Conservation (phyloP, 1,140 invertebrate genomes). For the Scaptomyza hsui region DNA sequence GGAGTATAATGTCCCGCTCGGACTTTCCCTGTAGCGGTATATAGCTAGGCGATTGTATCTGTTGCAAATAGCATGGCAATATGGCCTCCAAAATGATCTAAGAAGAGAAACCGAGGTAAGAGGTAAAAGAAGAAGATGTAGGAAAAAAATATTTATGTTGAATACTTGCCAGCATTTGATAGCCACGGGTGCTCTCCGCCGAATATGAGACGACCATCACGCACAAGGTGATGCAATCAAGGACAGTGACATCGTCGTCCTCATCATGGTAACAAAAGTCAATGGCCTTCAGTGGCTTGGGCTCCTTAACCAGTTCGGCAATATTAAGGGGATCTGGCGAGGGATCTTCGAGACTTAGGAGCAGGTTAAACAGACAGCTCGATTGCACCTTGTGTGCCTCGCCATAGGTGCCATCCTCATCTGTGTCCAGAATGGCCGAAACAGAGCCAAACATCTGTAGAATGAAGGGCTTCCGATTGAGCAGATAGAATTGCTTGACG, state of each 20-base stretch:
- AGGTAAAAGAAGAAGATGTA: conserved; percentile 91
- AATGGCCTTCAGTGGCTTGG: conserved; percentile 97
- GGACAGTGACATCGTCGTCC: conserved; percentile 95
- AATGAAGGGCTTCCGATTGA: conserved; percentile 99
- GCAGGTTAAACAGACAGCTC: conserved; percentile 94
- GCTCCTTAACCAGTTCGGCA: conserved; percentile 96
- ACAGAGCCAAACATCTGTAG: conserved; percentile 99
- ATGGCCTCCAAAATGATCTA: conserved; percentile 98
- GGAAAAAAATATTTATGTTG: not conserved
- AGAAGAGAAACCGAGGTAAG: not conserved
- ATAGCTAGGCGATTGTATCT: conserved; percentile 95
- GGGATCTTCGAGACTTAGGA: conserved; percentile 95
- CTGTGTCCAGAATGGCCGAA: conserved; percentile 97
- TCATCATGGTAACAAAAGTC: conserved; percentile 99
- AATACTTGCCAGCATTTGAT: conserved; percentile 96
- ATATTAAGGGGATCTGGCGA: conserved; percentile 97
- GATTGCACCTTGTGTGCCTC: conserved; percentile 97
- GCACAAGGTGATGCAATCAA: conserved; percentile 97
- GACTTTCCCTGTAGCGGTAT: conserved; percentile 93
- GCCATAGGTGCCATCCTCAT: conserved; percentile 92
- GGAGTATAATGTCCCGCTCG: conserved; percentile 97
- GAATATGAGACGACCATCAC: conserved; percentile 99
- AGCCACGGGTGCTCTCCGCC: conserved; percentile 96
- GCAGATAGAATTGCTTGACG: conserved; percentile 98
- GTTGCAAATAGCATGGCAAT: conserved; percentile 96